Evolutionary conservation across 2,888 invertebrate species (phyloP).

Genomic region (Alitta virens): DNA sequence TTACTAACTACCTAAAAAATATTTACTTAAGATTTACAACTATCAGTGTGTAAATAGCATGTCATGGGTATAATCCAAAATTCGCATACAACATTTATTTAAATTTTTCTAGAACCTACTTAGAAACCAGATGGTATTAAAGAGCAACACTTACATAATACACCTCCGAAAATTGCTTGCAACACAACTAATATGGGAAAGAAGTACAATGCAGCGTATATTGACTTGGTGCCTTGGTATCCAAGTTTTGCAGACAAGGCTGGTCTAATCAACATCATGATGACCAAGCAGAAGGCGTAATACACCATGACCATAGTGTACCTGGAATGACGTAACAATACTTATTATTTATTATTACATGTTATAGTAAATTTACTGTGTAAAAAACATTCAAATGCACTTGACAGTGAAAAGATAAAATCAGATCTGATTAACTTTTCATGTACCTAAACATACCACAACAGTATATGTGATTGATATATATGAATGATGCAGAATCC

Average conservation of each 20-base stretch:
- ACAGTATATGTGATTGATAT: no score
- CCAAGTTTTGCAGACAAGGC: conserved; percentile 64
- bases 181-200: conserved; percentile 82
- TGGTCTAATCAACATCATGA: conserved; percentile 78
- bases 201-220: conserved; percentile 92
- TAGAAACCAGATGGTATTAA: no score
- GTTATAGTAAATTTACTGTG: no score
- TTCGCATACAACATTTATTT: neutral
- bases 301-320: conserved; percentile 90
- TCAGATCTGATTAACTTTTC: no score
- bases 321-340: no score
- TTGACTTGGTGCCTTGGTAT: conserved; percentile 62
- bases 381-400: no score
- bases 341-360: no score
- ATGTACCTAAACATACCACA: no score
- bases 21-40: neutral
- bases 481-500: no score
- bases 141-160: conserved; percentile 68
- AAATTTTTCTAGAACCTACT: neutral
- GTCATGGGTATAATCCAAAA: neutral
- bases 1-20: no score
- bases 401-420: no score
- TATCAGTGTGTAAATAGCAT: neutral
- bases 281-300: conserved; percentile 77
- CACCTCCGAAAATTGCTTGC: conserved; percentile 85